Evolutionary conservation across 1,140 invertebrate species (phyloP), one percentile per base, ranked within the genome.

Genomic region (Panagrolaimus sp.): DNA sequence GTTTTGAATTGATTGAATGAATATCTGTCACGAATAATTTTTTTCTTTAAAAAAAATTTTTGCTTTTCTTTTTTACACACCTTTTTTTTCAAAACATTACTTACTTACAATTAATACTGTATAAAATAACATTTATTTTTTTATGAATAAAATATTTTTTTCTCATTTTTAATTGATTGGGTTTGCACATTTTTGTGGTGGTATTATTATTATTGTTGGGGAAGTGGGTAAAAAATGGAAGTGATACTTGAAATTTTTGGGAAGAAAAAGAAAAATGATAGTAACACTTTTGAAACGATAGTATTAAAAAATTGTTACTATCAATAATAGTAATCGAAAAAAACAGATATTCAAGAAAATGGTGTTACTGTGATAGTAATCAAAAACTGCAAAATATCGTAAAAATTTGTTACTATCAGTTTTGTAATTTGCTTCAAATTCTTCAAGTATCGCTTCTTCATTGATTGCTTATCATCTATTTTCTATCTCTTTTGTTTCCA

Each of bases 71-170:
- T 11, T 57, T 20, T 38, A 38, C 31, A 38, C 31, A 38, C 51
- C n/a, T 5, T 48, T 57, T 25, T 11, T 20, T 20, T 57, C 8
- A 57, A 20, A 27, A 9, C 13, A n/a, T 20, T 27, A 20, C n/a
- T 20, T 27, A 20, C n/a, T n/a, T 48, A 8, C 51, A 57, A 27
- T 27, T 1, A 25, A 20, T 20, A 25, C 20, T 57, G 51, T 57
- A 57, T 20, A 57, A n/a, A 25, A 57, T 57, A 25, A 57, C 20
- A 25, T 57, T 25, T n/a, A n/a, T n/a, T n/a, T n/a, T 57, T 57
- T 16, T 57, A 20, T 20, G 51, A 57, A 25, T 57, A 57, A 57
- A 20, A 57, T 57, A 57, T 57, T 57, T 57, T n/a, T n/a, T n/a
- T n/a, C n/a, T 57, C 9, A 27, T 11, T 25, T 48, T 48, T 3